Base-by-base conservation (phyloP, 1,140 invertebrate genomes). In the Zaprionus lachaisei region DNA sequence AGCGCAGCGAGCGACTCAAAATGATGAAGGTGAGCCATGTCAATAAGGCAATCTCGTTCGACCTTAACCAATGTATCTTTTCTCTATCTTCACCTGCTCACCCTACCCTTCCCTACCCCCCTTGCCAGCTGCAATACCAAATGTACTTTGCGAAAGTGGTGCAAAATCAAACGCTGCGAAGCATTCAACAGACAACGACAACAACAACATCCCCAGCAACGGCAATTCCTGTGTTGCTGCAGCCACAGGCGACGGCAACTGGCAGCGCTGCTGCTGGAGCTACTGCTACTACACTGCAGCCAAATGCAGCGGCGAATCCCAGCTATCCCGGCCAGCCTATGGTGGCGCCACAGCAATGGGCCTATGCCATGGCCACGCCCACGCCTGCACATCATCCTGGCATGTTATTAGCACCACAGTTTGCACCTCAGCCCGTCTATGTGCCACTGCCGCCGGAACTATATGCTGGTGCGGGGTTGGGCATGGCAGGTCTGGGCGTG, bases 1-100 rank as follows among this genome's bases (percentile, higher is more conserved):
- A 94, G 2, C 95, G 95, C 92, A 95, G 94, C 12, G 94, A 95
- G 72, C 92, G 94, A 76, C 93, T 95, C n/a, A 94, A 94, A 89
- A 79, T 93, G 80, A 91, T 95, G 69, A 94, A 93, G 92, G 94
- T 94, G 65, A 68, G 71, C 49, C n/a, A 22, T 37, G 38, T 58
- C 17, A 47, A 51, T 41, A 60, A 93, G 92, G 24, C 41, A 54
- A 41, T 12, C 17, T 1, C 11, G 11, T 1, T 15, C 41, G 67
- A 34, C 9, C 22, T 69, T 72, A 67, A 66, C 67, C 41, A 54
- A 72, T 67, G 67, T 66, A 24, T 37, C 20, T 49, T 17, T 28
- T 26, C 38, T 26, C 49, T 37, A n/a, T 54, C 17, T 47, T 6
- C 28, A 15, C 2, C 55, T 12, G 20, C 4, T 4, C 49, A 6